phyloP scores from a whole-genome alignment of 2,797 vertebrate species.

The Enteromius mattozi region DNA sequence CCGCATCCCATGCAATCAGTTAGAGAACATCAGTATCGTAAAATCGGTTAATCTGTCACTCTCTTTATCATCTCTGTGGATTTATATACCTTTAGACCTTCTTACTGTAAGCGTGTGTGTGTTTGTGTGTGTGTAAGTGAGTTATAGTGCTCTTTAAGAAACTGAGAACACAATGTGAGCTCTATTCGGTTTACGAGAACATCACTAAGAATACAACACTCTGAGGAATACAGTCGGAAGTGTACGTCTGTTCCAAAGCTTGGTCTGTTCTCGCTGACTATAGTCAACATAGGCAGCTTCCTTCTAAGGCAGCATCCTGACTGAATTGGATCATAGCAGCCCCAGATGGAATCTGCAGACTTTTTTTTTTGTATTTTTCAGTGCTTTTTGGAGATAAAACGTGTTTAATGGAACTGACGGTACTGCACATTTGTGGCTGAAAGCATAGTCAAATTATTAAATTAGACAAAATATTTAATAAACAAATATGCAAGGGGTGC shows the following conservation, averaged over 20 bases:
- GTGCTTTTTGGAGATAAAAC: slow-evolving; percentile 8
- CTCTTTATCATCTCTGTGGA: slow-evolving; percentile 24
- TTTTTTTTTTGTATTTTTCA: neutral
- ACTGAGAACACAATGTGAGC: slow-evolving; percentile 52
- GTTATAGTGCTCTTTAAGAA: slow-evolving; percentile 41
- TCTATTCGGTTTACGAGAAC: slow-evolving; percentile 43
- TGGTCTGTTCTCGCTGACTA: slow-evolving; percentile 3
- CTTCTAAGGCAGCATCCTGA: slow-evolving; percentile 1
- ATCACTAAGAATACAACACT: slow-evolving; percentile 50
- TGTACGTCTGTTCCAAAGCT: slow-evolving; percentile 19
- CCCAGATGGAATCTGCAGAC: slow-evolving; percentile 9
- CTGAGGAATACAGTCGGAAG: slow-evolving; percentile 31
- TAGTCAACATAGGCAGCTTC: slow-evolving; percentile 6
- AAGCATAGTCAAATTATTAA: neutral
- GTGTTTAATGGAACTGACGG: neutral
- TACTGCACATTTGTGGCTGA: slow-evolving; percentile 7
- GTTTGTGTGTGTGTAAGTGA: slow-evolving; percentile 15
- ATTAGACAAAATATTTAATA: neutral
- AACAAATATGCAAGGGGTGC: neutral
- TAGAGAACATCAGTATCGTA: slow-evolving; percentile 17
- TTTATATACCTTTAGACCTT: slow-evolving; percentile 31
- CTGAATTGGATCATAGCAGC: neutral
- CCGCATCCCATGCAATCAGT: slow-evolving; percentile 6
- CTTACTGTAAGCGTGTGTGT: slow-evolving; percentile 16
- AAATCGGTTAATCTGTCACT: slow-evolving; percentile 16